These are phyloP conservation scores for Dasypogon diadema DNA, from an alignment of 2,888 invertebrate genomes.

Conservation along the genomic window DNA sequence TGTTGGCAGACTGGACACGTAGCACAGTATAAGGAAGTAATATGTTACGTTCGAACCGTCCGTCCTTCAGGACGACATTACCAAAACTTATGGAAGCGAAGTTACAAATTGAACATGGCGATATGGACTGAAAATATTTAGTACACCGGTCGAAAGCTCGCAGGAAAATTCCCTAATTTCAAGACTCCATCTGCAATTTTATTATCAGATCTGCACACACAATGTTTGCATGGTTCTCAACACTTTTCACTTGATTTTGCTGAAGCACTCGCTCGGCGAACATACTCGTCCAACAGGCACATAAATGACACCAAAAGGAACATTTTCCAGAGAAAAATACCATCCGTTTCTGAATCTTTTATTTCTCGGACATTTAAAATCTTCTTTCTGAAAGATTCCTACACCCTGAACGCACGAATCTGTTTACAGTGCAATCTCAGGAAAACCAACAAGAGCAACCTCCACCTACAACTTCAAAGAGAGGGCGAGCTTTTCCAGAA, in stretches of 20 bases:
- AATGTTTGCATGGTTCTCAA: conserved; percentile 6
- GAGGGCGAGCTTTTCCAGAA: not conserved
- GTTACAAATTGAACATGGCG: conserved; percentile 38
- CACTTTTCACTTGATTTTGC: conserved; percentile 9
- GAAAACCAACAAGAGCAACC: conserved; percentile 11
- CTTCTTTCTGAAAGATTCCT: conserved; percentile 7
- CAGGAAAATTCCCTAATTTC: not conserved
- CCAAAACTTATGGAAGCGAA: not conserved
- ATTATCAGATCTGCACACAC: not conserved
- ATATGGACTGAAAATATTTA: not conserved
- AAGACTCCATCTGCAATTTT: conserved; percentile 1
- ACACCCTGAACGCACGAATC: conserved; percentile 43
- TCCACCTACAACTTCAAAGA: conserved; percentile 11
- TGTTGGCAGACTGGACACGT: no score
- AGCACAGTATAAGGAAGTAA: not conserved
- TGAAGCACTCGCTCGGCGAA: not conserved
- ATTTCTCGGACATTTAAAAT: conserved; percentile 14
- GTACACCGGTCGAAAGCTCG: conserved; percentile 20
- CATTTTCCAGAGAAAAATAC: not conserved
- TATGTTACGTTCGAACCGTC: not conserved
- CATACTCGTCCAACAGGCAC: not conserved
- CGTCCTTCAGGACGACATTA: not conserved
- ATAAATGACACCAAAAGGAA: not conserved
- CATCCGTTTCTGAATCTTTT: not conserved
- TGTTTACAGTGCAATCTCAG: conserved; percentile 35